Evolutionary conservation across 2,797 vertebrate species (phyloP), one percentile per base, ranked within the genome.

Genomic region (Emys orbicularis): DNA sequence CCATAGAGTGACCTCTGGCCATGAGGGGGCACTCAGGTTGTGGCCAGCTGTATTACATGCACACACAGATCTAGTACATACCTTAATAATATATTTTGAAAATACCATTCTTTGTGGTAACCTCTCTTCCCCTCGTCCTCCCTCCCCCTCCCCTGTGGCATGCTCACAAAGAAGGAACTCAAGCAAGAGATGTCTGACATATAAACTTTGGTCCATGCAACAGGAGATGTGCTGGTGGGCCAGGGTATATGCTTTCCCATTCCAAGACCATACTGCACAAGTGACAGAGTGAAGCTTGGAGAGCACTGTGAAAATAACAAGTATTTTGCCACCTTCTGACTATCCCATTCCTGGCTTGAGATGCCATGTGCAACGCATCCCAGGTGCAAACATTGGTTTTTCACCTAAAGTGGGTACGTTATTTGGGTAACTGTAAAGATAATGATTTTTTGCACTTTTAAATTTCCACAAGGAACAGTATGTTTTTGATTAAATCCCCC

Each of bases 381-480:
- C 3, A 79, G 68, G 29, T 21, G 5, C 53, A 29, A 88, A n/a
- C 0, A 0, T 1, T 72, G 7, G 41, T 1, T 50, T 87, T 5
- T 83, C 0, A 12, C 16, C 0, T 2, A 25, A 82, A 72, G 5
- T n/a, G 65, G 9, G 8, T n/a, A 19, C 3, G 29, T n/a, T 65
- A 19, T 37, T 37, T 37, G 18, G 29, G 18, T 29, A 23, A 10
- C 80, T 61, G 16, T 68, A 68, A 19, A n/a, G 23, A 27, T n/a
- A 16, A 0, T 1, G 18, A 13, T 89, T 2, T 2, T 0, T 19
- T 19, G 4, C 44, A 50, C 1, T 31, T 49, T 65, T 41, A 49
- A 2, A 77, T 52, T 88, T 86, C 25, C 3, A 54, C 72, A 53
- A 89, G 52, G 81, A 79, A 49, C 34, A 7, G 11, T 31, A 3